Evolutionary conservation across 2,113 vertebrate species (phyloP), one percentile per base, ranked within the genome.

Genomic region (Nibea albiflora): DNA sequence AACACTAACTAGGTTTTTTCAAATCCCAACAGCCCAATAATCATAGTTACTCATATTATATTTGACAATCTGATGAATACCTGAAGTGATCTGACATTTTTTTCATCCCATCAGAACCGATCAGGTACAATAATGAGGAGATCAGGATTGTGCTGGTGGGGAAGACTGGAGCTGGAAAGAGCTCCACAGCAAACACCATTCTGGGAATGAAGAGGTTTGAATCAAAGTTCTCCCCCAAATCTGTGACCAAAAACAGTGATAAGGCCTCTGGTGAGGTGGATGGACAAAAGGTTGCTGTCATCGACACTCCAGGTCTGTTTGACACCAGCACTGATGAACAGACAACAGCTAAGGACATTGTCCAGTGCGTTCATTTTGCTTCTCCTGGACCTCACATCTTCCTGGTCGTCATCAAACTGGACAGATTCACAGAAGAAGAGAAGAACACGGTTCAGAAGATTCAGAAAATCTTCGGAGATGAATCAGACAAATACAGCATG

Each of bases 311-410:
- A 0, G 72, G 64, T 42, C 6, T 81, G 28, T 69, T 63, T 63
- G 68, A 73, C 69, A 81, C 63, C 61, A 67, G 60, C 3, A 44
- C 2, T 20, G 52, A 10, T 11, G 1, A 17, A 57, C 12, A 74
- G 8, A 50, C 3, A 31, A 31, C 28, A 14, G n/a, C 14, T 6
- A 10, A 16, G 61, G 44, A 68, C 4, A 1, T 81, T 1, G 1
- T 0, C 26, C 49, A 67, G 62, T 58, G 78, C 68, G 50, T 80
- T 49, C 4, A 20, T 6, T 75, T 24, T 1, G 10, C 53, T 52
- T 5, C 69, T 58, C 78, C 78, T 80, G 78, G 78, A 42, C 78
- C 78, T 9, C 78, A 81, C 12, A 50, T 65, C n/a, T 80, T 80
- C 69, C 44, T 80, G 78, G 50, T 73, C 11, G 24, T 80, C 42